Percentiles rank a stretch among this genome's conserved stretches.
These are phyloP conservation scores for Hololepta plana DNA, from an alignment of 2,888 invertebrate species.

Conservation along the genomic window DNA sequence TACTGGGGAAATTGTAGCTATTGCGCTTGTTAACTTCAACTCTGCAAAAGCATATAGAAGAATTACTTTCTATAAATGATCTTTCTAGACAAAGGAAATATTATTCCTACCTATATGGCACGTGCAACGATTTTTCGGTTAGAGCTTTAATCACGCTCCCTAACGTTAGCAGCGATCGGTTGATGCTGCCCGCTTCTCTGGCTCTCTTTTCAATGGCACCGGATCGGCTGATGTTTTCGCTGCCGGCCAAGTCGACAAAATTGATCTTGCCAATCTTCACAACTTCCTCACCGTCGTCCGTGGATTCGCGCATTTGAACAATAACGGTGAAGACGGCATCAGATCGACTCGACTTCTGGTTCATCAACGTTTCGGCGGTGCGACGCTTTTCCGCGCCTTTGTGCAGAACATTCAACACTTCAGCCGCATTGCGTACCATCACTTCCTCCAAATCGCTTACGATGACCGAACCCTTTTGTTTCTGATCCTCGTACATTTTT, in stretches of 20 bases:
- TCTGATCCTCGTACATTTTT: constrained; percentile 60
- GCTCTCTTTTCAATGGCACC: constrained; percentile 79
- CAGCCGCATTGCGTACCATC: constrained; percentile 70
- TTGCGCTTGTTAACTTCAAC: no score
- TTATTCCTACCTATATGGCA: constrained; percentile 91
- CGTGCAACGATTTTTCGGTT: constrained; percentile 79
- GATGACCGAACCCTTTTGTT: constrained; percentile 75
- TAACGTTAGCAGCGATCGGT: constrained; percentile 84
- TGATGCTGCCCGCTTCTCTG: constrained; percentile 90
- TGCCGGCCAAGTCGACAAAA: constrained; percentile 92
- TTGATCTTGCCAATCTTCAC: constrained; percentile 93
- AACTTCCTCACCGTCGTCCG: constrained; percentile 76
- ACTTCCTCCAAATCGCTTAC: constrained; percentile 86
- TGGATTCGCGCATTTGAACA: constrained; percentile 80
- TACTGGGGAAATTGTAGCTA: no score
- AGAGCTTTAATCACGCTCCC: constrained; percentile 90
- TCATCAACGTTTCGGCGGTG: constrained; percentile 88
- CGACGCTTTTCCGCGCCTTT: constrained; percentile 72
- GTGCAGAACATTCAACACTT: constrained; percentile 76
- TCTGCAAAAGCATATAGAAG: no score
- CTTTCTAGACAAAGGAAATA: no score
- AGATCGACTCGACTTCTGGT: constrained; percentile 86
- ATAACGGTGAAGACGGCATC: constrained; percentile 93
- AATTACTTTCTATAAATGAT: no score
- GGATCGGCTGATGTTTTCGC: constrained; percentile 92